phyloP scores from a whole-genome alignment of 2,113 vertebrate genomes.

The Seriola rivoliana region DNA sequence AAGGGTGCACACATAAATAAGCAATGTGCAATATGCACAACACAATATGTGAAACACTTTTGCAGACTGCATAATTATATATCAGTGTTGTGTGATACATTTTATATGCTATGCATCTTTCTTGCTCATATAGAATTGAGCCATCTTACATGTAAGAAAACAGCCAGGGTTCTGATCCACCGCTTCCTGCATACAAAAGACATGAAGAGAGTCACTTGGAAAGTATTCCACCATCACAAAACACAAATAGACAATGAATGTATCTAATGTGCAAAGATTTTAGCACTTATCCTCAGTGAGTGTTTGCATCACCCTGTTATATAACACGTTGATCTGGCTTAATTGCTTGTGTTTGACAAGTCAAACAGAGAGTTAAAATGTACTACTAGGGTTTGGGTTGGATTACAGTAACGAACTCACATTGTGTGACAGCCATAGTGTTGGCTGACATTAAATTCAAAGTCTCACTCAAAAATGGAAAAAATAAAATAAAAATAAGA shows the following conservation, averaged over 20 bases:
- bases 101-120: too few species aligned
- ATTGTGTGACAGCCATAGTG: not conserved
- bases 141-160: not conserved
- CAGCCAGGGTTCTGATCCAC: not conserved
- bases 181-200: not conserved
- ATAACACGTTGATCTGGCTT: not conserved
- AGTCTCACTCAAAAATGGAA: not conserved
- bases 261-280: not conserved
- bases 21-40: not conserved
- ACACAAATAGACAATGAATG: not conserved
- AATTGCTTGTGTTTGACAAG: not conserved
- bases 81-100: not conserved
- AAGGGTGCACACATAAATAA: not conserved
- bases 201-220: not conserved
- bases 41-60: too few species aligned
- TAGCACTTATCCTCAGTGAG: not conserved
- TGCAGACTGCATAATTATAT: not conserved
- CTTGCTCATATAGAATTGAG: too few species aligned
- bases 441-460: not conserved
- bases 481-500: not conserved
- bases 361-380: conserved; percentile 7
- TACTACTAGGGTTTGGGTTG: not conserved
- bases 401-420: not conserved
- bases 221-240: not conserved
- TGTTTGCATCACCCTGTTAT: not conserved